Percentiles rank a stretch among this genome's conserved stretches.
These are phyloP conservation scores for Peromyscus polionotus DNA, from an alignment of 2,113 vertebrate genomes.

Conservation along the genomic window DNA sequence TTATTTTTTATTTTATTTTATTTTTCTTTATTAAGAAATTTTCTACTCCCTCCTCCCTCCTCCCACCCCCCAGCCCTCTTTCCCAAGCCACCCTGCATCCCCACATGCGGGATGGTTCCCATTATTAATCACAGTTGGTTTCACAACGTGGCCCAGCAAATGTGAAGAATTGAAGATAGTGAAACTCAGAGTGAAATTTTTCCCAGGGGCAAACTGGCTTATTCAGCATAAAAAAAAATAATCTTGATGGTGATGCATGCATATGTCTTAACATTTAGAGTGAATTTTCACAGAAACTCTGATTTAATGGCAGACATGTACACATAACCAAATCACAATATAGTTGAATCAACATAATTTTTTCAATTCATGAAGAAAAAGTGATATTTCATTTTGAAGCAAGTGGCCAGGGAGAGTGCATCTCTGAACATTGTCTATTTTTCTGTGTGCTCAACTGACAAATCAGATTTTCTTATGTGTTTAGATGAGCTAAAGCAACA, in stretches of 20 bases:
- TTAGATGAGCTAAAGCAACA: background rate
- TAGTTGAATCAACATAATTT: background rate
- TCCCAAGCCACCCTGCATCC: too few species aligned
- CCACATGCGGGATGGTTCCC: too few species aligned
- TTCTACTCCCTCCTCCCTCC: too few species aligned
- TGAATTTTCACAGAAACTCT: background rate
- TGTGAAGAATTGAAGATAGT: background rate
- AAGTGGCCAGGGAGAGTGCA: rapidly evolving
- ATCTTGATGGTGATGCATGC: background rate
- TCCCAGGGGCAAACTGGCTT: background rate
- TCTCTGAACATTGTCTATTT: background rate
- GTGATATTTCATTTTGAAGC: background rate
- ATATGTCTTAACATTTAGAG: background rate
- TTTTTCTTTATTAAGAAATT: too few species aligned
- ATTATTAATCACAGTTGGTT: background rate
- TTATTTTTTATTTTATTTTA: background rate
- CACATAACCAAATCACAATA: background rate
- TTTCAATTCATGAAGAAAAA: background rate
- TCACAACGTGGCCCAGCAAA: background rate
- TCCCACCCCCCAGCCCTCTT: too few species aligned
- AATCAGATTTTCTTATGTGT: background rate
- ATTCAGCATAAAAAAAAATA: background rate
- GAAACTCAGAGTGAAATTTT: background rate
- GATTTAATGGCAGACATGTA: background rate
- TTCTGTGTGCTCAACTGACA: background rate